Evolutionary conservation across 2,797 vertebrate species (phyloP).

Genomic region (Lagocephalus sceleratus): DNA sequence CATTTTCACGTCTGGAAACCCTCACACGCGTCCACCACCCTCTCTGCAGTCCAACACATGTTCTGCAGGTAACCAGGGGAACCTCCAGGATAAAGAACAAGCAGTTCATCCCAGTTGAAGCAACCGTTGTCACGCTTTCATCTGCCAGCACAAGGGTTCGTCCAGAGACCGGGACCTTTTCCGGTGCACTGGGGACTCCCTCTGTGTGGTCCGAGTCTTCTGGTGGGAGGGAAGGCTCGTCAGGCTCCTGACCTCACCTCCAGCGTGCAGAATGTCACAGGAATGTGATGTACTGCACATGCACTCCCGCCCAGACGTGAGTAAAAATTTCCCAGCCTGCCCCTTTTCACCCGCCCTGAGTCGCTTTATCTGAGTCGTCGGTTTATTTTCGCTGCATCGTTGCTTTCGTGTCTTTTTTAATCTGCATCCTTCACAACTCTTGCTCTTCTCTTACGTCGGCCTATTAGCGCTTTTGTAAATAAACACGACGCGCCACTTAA

Average conservation of each 20-base stretch:
- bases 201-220: constrained; percentile 31
- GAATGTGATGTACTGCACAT: constrained; percentile 40
- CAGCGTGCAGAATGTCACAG: constrained; percentile 38
- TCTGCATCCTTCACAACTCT: too few species aligned
- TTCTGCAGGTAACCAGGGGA: constrained; percentile 12
- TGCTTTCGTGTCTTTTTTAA: background rate
- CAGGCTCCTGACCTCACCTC: constrained; percentile 46
- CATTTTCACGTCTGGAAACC: constrained; percentile 46
- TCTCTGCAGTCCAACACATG: constrained; percentile 19
- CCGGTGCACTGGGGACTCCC: constrained; percentile 35
- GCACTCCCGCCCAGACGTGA: constrained; percentile 54
- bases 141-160: background rate
- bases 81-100: constrained; percentile 19
- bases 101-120: background rate
- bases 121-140: constrained; percentile 9
- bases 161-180: constrained; percentile 7
- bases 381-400: background rate
- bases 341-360: background rate
- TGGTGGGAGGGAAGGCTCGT: constrained; percentile 27
- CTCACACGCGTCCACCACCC: too few species aligned
- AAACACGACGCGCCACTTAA: constrained; percentile 25
- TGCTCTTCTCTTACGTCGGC: too few species aligned
- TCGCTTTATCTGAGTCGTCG: constrained; percentile 22
- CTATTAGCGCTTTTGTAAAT: constrained; percentile 34
- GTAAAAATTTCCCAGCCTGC: constrained; percentile 47